Base-by-base conservation (phyloP, 1,140 invertebrate species). In the Diorhabda carinulata region DNA sequence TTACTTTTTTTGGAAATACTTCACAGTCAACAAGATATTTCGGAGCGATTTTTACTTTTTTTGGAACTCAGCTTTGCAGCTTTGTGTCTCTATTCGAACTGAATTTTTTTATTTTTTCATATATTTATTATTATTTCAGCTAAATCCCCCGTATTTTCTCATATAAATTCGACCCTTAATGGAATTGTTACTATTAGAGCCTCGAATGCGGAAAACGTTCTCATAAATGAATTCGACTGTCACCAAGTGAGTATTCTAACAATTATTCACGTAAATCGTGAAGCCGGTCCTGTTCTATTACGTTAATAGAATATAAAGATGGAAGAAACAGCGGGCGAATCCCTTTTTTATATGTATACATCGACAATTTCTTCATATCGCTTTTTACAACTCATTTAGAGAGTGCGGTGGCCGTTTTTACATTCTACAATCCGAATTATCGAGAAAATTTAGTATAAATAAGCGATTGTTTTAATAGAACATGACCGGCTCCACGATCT, bases 131-230 rank as follows among this genome's bases (percentile, higher is more conserved):
- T 25, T 1, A 25, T 61, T 61, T 61, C 42, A 64, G 43, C 87
- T 3, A 85, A 85, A 76, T 88, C 87, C 77, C 93, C 93, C 2
- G 87, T 94, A 9, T 94, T 91, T 76, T 90, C 90, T 2, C 91
- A 94, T 69, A 82, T 94, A 0, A 88, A 87, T 62, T 84, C 90
- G 2, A 88, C 91, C 0, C 68, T 94, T 5, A 85, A 86, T 74
- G 93, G 93, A 5, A 77, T 95, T 8, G 83, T 87, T 7, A 93
- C 92, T 0, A 92, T 95, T 6, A 82, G 92, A 71, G 88, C 91
- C 4, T 87, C 86, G 67, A 83, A 83, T 3, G 83, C 84, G 8
- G 84, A 90, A 75, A 76, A 82, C 58, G 83, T 88, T 73, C 83
- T 96, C 60, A 86, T 86, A 45, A 82, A 88, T 47, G 85, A 88